phyloP scores from a whole-genome alignment of 2,113 vertebrate genomes.

The Helogale parvula region DNA sequence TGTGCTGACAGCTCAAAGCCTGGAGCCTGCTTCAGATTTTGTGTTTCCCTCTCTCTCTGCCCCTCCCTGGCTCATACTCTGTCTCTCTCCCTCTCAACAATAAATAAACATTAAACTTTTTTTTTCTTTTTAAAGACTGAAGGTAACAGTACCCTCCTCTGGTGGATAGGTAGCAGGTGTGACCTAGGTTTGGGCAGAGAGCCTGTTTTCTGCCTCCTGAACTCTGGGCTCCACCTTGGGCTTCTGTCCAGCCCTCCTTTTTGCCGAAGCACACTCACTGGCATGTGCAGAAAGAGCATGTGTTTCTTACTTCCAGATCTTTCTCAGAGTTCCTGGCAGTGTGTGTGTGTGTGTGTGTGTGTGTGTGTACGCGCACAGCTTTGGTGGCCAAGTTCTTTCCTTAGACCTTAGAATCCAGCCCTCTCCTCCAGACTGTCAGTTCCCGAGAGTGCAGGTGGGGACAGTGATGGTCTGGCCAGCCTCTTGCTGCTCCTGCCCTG shows the following conservation, averaged over 20 bases:
- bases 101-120: too few relatives aligned
- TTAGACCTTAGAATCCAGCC: neutral
- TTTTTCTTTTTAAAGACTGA: too few relatives aligned
- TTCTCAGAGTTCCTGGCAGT: neutral
- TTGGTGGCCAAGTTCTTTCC: neutral
- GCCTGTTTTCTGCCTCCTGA: neutral
- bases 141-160: too few relatives aligned
- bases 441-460: neutral
- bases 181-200: neutral
- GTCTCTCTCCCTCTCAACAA: too few relatives aligned
- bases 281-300: neutral
- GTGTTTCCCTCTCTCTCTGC: too few relatives aligned
- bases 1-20: too few relatives aligned
- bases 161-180: neutral
- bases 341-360: neutral
- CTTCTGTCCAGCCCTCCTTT: neutral
- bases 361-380: accelerated
- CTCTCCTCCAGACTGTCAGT: neutral
- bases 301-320: neutral
- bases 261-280: too few relatives aligned
- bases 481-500: neutral
- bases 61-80: too few relatives aligned
- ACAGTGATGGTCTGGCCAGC: neutral
- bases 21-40: too few relatives aligned
- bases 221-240: neutral